Conservation (phyloP, 1,140 invertebrate species). For the Leucophenga varia region DNA sequence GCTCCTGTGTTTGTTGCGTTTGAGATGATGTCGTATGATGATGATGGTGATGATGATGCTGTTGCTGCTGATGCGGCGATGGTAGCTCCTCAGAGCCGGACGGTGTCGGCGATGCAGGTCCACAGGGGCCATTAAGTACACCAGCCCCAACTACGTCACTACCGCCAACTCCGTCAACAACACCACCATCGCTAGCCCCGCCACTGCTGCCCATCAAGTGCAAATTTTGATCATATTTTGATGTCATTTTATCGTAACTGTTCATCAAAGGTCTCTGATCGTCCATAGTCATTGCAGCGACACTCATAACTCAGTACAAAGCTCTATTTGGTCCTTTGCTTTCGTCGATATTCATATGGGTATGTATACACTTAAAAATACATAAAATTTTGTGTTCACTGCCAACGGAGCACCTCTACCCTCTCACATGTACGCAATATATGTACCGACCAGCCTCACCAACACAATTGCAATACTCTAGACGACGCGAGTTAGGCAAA, state of each 20-base stretch:
- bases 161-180: constrained; percentile 17
- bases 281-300: constrained; percentile 57
- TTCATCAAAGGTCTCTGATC: constrained; percentile 56
- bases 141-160: background rate
- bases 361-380: constrained; percentile 21
- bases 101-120: constrained; percentile 48
- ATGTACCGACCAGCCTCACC: constrained; percentile 18
- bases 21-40: constrained; percentile 24
- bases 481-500: constrained; percentile 29
- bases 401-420: constrained; percentile 24
- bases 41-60: constrained; percentile 26
- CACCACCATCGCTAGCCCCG: constrained; percentile 15
- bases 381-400: constrained; percentile 11
- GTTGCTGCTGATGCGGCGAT: constrained; percentile 19
- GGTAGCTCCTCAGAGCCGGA: constrained; percentile 36
- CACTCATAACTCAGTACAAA: constrained; percentile 47
- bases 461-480: constrained; percentile 16
- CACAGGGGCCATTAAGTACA: constrained; percentile 24
- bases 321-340: constrained; percentile 22
- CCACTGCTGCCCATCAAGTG: constrained; percentile 27
- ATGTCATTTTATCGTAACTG: constrained; percentile 54
- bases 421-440: constrained; percentile 17
- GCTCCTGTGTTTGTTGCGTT: constrained; percentile 28
- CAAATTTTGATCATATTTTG: constrained; percentile 51
- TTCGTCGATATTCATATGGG: constrained; percentile 23